A percentile compares a stretch with the other conserved stretches of the same genome.
Evolutionary conservation across 2,797 vertebrate species (phyloP).

Genomic region (Parambassis ranga): DNA sequence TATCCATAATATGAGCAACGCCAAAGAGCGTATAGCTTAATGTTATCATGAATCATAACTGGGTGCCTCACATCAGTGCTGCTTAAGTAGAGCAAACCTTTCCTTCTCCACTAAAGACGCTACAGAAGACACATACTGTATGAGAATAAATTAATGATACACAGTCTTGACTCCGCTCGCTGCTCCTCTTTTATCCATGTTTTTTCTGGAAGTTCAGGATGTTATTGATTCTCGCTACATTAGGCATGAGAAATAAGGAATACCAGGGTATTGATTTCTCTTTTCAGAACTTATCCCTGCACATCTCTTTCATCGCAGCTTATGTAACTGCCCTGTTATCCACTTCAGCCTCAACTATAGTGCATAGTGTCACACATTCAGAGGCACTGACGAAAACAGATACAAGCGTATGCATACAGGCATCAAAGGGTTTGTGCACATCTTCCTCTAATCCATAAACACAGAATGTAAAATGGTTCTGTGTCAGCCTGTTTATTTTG

Average conservation of each 20-base stretch:
- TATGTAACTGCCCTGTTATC: constrained; percentile 72
- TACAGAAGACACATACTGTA: background rate
- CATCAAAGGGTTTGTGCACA: constrained; percentile 50
- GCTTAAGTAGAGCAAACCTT: constrained; percentile 24
- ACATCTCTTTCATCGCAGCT: constrained; percentile 60
- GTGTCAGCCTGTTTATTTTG: constrained; percentile 58
- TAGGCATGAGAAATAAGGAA: constrained; percentile 50
- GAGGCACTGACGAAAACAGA: constrained; percentile 46
- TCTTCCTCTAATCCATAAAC: constrained; percentile 64
- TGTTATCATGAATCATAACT: background rate
- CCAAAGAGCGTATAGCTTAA: background rate
- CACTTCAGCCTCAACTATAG: constrained; percentile 58
- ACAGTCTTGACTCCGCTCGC: background rate
- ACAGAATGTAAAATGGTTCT: constrained; percentile 46
- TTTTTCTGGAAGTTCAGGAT: constrained; percentile 33
- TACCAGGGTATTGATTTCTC: constrained; percentile 52
- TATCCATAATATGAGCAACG: background rate
- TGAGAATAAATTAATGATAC: background rate
- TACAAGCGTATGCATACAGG: constrained; percentile 17
- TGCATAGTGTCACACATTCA: constrained; percentile 39
- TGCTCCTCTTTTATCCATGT: constrained; percentile 6
- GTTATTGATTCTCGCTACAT: constrained; percentile 53
- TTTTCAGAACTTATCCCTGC: constrained; percentile 53
- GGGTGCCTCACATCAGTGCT: background rate
- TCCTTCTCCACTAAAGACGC: background rate